phyloP scores from a whole-genome alignment of 2,888 invertebrate species.

The Coelinius sp. region DNA sequence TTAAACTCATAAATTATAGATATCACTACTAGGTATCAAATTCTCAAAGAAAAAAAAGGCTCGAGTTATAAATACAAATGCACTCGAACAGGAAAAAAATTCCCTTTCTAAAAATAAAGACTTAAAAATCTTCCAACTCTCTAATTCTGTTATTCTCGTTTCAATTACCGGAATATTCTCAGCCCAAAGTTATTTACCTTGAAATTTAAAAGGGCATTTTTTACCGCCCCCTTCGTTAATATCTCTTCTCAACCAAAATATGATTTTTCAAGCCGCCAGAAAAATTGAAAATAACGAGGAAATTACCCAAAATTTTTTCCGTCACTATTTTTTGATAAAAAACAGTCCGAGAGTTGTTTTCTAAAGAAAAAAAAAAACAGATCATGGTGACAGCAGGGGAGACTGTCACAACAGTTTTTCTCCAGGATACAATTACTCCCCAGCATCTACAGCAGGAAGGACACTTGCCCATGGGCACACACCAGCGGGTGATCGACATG shows the following conservation, averaged over 20 bases:
- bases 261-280: not conserved
- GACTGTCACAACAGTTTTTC: not conserved
- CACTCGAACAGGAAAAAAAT: too few species aligned
- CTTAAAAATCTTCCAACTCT: too few species aligned
- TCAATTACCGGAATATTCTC: not conserved
- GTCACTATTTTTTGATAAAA: not conserved
- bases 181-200: not conserved
- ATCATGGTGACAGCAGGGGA: not conserved
- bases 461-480: not conserved
- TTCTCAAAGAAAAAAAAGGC: too few species aligned
- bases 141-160: too few species aligned
- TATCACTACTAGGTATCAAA: too few species aligned
- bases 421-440: slow-evolving; percentile 2
- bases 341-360: not conserved
- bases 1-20: too few species aligned
- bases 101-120: too few species aligned
- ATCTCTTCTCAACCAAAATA: not conserved
- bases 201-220: not conserved
- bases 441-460: not conserved
- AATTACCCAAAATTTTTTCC: not conserved
- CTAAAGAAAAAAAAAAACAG: not conserved
- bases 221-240: not conserved
- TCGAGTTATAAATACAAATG: too few species aligned
- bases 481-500: not conserved
- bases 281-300: not conserved